Base-by-base conservation (phyloP, 2,797 vertebrate genomes). In the Tenualosa ilisha region DNA sequence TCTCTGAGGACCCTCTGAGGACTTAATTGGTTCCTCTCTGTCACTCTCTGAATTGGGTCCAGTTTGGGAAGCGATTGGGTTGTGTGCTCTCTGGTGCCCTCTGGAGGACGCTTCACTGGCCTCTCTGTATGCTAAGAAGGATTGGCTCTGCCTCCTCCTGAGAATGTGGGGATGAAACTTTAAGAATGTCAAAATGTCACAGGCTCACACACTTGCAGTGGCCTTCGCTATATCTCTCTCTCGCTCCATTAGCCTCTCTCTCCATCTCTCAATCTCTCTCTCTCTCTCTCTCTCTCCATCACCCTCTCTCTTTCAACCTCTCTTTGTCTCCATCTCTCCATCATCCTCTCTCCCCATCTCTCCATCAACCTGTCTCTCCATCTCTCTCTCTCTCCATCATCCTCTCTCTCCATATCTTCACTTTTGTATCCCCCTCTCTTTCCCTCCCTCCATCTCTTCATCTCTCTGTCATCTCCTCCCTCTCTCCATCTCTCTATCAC, bases 171-270 rank as follows among this genome's bases (percentile, higher is more conserved):
- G 22, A 15, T 46, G 17, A 46, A 79, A 79, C 43, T 40, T 46
- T 79, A 46, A 79, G 72, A 79, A 46, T 79, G 72, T 79, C 17
- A 46, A 75, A 75, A 75, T 75, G 31, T 75, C 72, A 43, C 72
- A 43, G 12, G 6, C 68, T 40, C 40, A 79, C 40, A 79, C 40
- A 43, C 72, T 7, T 72, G 65, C 26, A 72, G 11, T 72, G 61
- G 61, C 8, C 37, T 5, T 37, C 4, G 37, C 26, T 72, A 49
- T 5, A 49, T 49, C 56, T n/a, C 20, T 59, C 54, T 20, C 54
- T 59, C 11, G 3, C 17, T n/a, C 20, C 22, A 6, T 59, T 17
- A 6, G 17, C 17, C 56, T 59, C 54, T 56, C 13, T 22, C 17
- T 53, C 9, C 8, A 2, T 53, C 2, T 13, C 51, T 15, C 2